Evolutionary conservation across 2,797 vertebrate genomes (phyloP).

Genomic region (Thunnus albacares): DNA sequence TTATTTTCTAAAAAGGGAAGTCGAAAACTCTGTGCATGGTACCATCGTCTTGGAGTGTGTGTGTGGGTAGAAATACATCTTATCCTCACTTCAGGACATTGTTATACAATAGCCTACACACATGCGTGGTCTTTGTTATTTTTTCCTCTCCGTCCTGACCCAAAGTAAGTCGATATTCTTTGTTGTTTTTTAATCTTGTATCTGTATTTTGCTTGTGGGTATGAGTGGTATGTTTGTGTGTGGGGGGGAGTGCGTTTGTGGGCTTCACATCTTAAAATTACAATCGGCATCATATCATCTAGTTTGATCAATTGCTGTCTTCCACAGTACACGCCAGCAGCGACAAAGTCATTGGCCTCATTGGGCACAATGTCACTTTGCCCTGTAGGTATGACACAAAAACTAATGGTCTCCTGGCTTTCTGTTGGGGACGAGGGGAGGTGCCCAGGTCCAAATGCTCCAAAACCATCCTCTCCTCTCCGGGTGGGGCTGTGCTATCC

Average conservation of each 20-base stretch:
- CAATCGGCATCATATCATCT: background rate
- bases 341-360: conserved; percentile 45
- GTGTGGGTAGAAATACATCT: conserved; percentile 35
- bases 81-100: conserved; percentile 44
- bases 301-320: conserved; percentile 23
- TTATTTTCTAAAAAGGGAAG: conserved; percentile 57
- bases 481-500: conserved; percentile 37
- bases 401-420: conserved; percentile 7
- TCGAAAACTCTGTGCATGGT: conserved; percentile 13
- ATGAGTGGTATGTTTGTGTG: conserved; percentile 14
- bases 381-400: conserved; percentile 78
- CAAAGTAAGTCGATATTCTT: conserved; percentile 71
- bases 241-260: background rate
- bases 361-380: conserved; percentile 81
- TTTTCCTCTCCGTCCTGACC: conserved; percentile 66
- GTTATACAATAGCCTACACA: conserved; percentile 67
- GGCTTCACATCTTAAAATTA: conserved; percentile 21
- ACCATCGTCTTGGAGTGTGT: background rate
- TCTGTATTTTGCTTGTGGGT: conserved; percentile 44
- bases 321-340: conserved; percentile 52
- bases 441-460: conserved; percentile 72
- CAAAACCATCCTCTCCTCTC: conserved; percentile 70
- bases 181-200: conserved; percentile 37
- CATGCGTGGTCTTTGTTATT: conserved; percentile 65
- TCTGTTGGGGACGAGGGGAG: conserved; percentile 85